phyloP scores from a whole-genome alignment of 53 echinoderm and acorn worm species.

The Paracentrotus lividus region DNA sequence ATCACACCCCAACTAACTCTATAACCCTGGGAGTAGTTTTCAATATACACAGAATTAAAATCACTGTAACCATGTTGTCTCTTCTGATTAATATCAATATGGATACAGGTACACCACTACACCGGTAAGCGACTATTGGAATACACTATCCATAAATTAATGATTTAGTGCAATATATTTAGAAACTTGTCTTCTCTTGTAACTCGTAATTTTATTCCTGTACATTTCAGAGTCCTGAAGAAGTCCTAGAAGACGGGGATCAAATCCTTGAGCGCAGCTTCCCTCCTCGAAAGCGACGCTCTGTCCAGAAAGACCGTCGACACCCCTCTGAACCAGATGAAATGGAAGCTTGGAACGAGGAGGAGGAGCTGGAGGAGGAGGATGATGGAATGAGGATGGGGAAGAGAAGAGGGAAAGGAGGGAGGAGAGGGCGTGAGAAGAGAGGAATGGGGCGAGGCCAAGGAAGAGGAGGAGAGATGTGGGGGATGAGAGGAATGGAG shows the following conservation, averaged over 20 bases:
- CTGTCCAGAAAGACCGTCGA: slow-evolving; percentile 43
- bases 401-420: not conserved
- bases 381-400: not conserved
- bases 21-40: too few species aligned
- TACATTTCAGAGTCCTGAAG: slow-evolving; percentile 38
- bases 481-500: slow-evolving; percentile 45
- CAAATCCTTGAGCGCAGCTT: slow-evolving; percentile 77
- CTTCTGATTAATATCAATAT: too few species aligned
- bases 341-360: not conserved
- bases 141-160: too few species aligned
- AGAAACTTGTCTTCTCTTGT: too few species aligned
- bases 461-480: slow-evolving; percentile 10
- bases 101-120: too few species aligned
- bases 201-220: not conserved
- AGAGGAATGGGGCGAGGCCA: not conserved
- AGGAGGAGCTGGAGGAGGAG: not conserved
- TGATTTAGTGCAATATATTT: too few species aligned
- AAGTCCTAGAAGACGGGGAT: not conserved
- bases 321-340: slow-evolving; percentile 21
- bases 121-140: too few species aligned
- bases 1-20: too few species aligned
- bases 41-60: too few species aligned
- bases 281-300: slow-evolving; percentile 71
- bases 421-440: slow-evolving; percentile 41
- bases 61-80: too few species aligned